phyloP scores from a whole-genome alignment of 2,888 invertebrate species.

The Diplolepis rosae region DNA sequence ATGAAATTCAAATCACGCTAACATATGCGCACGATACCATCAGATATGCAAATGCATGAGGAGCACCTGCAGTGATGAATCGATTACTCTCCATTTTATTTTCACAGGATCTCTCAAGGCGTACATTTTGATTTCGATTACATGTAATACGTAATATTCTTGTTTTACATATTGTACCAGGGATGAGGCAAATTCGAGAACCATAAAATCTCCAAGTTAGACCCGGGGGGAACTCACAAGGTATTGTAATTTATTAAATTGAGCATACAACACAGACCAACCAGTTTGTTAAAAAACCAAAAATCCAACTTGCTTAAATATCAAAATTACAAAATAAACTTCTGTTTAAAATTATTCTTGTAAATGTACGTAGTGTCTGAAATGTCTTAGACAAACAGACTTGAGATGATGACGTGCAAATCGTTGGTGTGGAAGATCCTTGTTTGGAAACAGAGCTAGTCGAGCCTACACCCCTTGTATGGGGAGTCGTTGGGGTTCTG shows the following conservation, averaged over 20 bases:
- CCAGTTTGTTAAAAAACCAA: background rate
- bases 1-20: slow-evolving; percentile 38
- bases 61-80: slow-evolving; percentile 70
- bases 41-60: slow-evolving; percentile 68
- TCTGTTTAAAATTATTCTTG: too few relatives aligned
- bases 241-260: slow-evolving; percentile 1
- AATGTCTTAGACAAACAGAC: background rate
- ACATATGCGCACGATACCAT: slow-evolving; percentile 56
- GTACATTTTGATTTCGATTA: slow-evolving; percentile 35
- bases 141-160: slow-evolving; percentile 15
- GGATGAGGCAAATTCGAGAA: background rate
- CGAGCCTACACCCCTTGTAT: slow-evolving; percentile 36
- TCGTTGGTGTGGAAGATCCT: slow-evolving; percentile 31
- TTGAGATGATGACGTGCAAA: background rate
- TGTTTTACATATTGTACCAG: slow-evolving; percentile 19
- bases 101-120: too few relatives aligned
- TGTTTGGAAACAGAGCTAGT: slow-evolving; percentile 44
- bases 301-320: too few relatives aligned
- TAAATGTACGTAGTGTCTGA: too few relatives aligned
- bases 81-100: slow-evolving; percentile 69
- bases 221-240: background rate
- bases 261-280: background rate
- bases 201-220: background rate
- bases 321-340: too few relatives aligned
- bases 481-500: slow-evolving; percentile 35